Base-by-base conservation (phyloP, 2,888 invertebrate genomes). In the Zelleria hepariella region DNA sequence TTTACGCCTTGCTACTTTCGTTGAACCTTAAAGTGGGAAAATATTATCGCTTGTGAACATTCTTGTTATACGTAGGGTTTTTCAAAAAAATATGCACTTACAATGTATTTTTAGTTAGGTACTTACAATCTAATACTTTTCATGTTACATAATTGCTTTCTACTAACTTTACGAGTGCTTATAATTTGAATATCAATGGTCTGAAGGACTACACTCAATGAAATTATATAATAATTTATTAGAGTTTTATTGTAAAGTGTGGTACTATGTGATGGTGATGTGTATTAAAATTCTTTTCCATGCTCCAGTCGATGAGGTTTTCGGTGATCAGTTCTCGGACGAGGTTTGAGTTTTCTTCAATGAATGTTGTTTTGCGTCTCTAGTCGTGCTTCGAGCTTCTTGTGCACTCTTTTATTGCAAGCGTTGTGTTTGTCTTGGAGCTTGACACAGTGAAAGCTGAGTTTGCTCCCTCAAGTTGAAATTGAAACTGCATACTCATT, bases 221-320 rank as follows among this genome's bases (percentile, higher is more conserved):
- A 7, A 32, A 32, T 7, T n/a, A 48, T n/a, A 20, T 49, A 2
- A 18, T 21, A 53, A 5, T 42, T 47, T 4, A 4, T 18, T 58
- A n/a, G 15, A 47, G 23, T 25, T 53, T 26, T 59, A 18, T 54
- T 18, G 54, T 51, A 57, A 23, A 53, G 47, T 60, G 54, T 59
- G 51, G 27, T 63, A 26, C 59, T 64, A 63, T 56, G 65, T 54
- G 25, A 49, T 56, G 15, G 23, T 53, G 20, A 49, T 55, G 32
- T 32, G 32, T 21, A 32, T 55, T 54, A 55, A 55, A 68, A 67
- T 70, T 78, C 68, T 77, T 79, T 87, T 87, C 72, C 87, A 88
- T 86, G 88, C 86, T 75, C 70, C 86, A 88, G 88, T 88, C 71
- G 86, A 88, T 77, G 87, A 87, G 76, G 84, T 80, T 72, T 68